phyloP scores from a whole-genome alignment of 2,888 invertebrate genomes.

The Stramonita haemastoma region DNA sequence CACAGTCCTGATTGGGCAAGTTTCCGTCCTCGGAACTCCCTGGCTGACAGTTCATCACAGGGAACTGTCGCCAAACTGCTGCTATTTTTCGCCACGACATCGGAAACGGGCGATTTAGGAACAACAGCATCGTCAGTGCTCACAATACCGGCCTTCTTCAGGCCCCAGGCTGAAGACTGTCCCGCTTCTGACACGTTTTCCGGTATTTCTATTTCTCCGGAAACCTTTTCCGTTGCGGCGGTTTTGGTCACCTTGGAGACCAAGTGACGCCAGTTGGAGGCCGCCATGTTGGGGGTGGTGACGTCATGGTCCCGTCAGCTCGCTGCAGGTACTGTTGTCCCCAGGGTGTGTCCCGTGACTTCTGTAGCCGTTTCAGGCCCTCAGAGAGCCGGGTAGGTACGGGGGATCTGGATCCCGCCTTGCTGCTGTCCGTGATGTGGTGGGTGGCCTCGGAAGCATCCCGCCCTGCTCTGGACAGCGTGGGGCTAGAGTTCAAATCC shows the following conservation, averaged over 20 bases:
- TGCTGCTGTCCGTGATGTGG: not conserved
- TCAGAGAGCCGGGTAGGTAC: slow-evolving; percentile 28
- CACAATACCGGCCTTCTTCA: not conserved
- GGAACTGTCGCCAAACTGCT: not conserved
- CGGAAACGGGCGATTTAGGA: not conserved
- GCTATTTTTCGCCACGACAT: not conserved
- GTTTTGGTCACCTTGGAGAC: slow-evolving; percentile 35
- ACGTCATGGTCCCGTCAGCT: slow-evolving; percentile 9
- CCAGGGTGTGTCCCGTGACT: slow-evolving; percentile 38
- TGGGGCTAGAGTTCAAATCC: slow-evolving; percentile 18
- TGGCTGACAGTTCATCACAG: not conserved
- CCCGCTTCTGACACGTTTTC: not conserved
- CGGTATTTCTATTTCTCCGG: not conserved
- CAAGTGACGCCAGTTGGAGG: slow-evolving; percentile 39
- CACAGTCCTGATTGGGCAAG: too few relatives aligned
- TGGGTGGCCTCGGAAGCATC: not conserved
- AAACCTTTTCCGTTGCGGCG: slow-evolving; percentile 3
- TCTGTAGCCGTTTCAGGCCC: slow-evolving; percentile 37
- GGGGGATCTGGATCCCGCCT: not conserved
- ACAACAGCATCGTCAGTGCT: not conserved
- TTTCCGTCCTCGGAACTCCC: too few relatives aligned
- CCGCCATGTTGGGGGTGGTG: slow-evolving; percentile 38
- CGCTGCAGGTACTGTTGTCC: slow-evolving; percentile 43
- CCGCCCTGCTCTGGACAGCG: not conserved
- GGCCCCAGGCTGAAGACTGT: not conserved